Base-by-base conservation (phyloP, 2,113 vertebrate genomes). In the Anolis carolinensis region DNA sequence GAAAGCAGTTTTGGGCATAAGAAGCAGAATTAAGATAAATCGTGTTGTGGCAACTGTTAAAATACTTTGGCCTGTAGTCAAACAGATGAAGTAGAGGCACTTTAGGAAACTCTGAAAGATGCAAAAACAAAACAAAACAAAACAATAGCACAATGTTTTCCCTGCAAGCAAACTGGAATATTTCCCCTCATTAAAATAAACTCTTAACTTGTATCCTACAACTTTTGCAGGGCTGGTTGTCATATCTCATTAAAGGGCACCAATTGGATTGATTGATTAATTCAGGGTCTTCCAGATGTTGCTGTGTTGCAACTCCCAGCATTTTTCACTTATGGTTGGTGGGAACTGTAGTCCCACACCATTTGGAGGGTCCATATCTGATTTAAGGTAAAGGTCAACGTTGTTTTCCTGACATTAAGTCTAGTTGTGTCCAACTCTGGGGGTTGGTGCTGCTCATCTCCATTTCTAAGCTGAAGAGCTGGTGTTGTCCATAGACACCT, bases 61-160 rank as follows among this genome's bases (percentile, higher is more conserved):
- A 68, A 76, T 81, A 59, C 55, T 89, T 82, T 81, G 52, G 50
- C 30, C 48, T 39, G 6, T 0, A 3, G 85, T 8, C 73, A 79
- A 30, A 30, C 10, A 34, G n/a, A 5, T 0, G 65, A 59, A 52
- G 30, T 13, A 39, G 20, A 0, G 0, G 48, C 1, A 2, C 67
- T 59, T 55, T 48, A 75, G 55, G 3, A 21, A 86, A 39, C 13
- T 67, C 11, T 13, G 67, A 72, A 77, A 1, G 77, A 73, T 13
- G 6, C 32, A 52, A 59, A 55, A 32, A 23, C 4, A 32, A 34
- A 73, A 23, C 4, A 32, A 34, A 73, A 1, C 20, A 30, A 34
- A 5, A 5, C 32, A 0, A 30, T 0, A 0, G 0, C 0, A 0
- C 21, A 13, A 5, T 10, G 62, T 80, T 67, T 79, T 59, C 32